Conservation (phyloP, 2,888 invertebrate genomes). For the Drosophila meridionalis region DNA sequence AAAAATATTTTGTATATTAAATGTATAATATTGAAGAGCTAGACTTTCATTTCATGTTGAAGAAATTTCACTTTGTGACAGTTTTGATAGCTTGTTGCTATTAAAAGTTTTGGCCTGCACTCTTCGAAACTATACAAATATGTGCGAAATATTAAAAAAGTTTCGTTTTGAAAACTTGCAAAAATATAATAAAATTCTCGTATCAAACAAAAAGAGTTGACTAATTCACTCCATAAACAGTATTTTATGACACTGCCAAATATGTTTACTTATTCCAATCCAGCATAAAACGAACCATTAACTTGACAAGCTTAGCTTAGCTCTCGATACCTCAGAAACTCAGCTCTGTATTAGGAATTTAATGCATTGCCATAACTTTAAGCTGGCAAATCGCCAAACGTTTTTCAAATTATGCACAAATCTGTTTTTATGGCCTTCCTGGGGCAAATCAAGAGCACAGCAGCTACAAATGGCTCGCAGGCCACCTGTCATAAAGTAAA, state of each 20-base stretch:
- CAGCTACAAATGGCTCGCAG: conserved; percentile 39
- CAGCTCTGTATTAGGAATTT: conserved; percentile 19
- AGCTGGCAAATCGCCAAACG: conserved; percentile 38
- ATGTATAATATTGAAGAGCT: too few species aligned
- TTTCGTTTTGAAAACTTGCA: neutral
- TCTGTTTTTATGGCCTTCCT: conserved; percentile 64
- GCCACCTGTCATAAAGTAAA: conserved; percentile 58
- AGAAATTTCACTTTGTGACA: neutral
- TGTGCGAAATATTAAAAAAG: neutral
- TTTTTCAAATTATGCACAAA: conserved; percentile 66
- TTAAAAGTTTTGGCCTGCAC: neutral
- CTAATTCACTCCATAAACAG: conserved; percentile 20
- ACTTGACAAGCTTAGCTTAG: conserved; percentile 26
- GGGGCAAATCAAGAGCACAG: conserved; percentile 18
- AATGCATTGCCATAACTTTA: conserved; percentile 38
- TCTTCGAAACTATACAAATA: neutral
- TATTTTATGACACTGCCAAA: conserved; percentile 22
- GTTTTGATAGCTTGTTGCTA: neutral
- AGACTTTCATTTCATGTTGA: neutral
- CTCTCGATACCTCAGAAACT: neutral
- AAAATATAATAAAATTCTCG: neutral
- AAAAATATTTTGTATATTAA: neutral
- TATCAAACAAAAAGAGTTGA: conserved; percentile 11
- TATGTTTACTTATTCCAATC: neutral
- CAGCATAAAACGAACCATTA: conserved; percentile 44